Evolutionary conservation across 2,113 vertebrate species (phyloP).

Genomic region (Tinamus guttatus): DNA sequence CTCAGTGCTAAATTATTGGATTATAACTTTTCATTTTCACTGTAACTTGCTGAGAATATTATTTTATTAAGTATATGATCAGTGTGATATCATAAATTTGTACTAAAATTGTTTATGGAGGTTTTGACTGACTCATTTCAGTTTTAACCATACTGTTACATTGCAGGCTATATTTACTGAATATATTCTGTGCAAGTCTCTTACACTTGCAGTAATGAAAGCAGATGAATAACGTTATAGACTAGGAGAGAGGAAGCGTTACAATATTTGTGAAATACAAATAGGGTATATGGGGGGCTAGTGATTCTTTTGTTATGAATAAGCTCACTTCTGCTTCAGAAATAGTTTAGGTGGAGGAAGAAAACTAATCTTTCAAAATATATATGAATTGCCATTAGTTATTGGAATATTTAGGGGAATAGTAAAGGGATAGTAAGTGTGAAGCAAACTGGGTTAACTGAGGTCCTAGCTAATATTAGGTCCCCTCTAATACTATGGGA

Average conservation of each 20-base stretch:
- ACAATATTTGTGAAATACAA: background rate
- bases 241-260: background rate
- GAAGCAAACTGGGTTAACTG: background rate
- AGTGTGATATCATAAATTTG: background rate
- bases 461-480: background rate
- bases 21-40: slow-evolving; percentile 37
- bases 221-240: background rate
- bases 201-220: slow-evolving; percentile 15
- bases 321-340: background rate
- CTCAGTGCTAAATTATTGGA: background rate
- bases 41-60: slow-evolving; percentile 37
- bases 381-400: background rate
- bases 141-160: background rate
- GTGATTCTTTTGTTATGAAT: background rate
- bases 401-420: background rate
- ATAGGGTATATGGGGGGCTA: background rate
- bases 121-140: slow-evolving; percentile 46
- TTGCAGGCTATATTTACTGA: slow-evolving; percentile 27
- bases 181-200: background rate
- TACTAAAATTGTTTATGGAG: slow-evolving; percentile 16
- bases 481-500: background rate
- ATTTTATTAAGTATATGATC: slow-evolving; percentile 19
- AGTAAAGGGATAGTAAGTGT: background rate
- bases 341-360: background rate
- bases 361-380: slow-evolving; percentile 8